Conservation (phyloP, 2,113 vertebrate species). For the Myanophis thanlyinensis region DNA sequence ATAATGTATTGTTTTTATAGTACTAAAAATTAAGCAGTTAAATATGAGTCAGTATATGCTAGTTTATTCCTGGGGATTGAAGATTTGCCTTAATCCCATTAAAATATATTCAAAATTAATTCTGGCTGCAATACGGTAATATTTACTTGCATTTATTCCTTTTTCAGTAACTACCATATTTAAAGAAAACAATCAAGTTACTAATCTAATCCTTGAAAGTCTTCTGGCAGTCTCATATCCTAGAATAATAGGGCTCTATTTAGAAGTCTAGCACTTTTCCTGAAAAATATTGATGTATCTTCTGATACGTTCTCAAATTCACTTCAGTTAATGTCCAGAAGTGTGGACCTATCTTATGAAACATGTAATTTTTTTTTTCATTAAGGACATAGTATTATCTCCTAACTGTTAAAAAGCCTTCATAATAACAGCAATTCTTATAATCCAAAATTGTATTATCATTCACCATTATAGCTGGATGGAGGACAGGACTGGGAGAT, state of each 20-base stretch:
- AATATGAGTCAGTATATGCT: neutral
- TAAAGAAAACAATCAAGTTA: neutral
- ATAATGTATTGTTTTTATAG: neutral
- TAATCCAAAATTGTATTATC: neutral
- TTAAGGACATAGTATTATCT: neutral
- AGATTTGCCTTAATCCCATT: neutral
- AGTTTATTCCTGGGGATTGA: neutral
- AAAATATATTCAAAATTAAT: neutral
- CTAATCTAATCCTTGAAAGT: neutral
- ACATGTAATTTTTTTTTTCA: no score
- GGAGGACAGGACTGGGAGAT: neutral
- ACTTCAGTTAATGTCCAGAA: neutral
- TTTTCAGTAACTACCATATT: neutral
- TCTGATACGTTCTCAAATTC: neutral
- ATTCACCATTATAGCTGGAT: neutral
- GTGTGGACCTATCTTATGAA: neutral
- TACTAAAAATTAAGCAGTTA: neutral
- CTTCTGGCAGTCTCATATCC: neutral
- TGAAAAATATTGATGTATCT: neutral
- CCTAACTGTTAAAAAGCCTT: neutral
- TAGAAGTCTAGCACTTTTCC: neutral
- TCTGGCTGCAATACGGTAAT: neutral
- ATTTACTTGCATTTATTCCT: neutral
- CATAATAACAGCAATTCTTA: neutral
- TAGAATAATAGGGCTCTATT: neutral